phyloP scores from a whole-genome alignment of 2,888 invertebrate genomes.

The Mechanitis messenoides region DNA sequence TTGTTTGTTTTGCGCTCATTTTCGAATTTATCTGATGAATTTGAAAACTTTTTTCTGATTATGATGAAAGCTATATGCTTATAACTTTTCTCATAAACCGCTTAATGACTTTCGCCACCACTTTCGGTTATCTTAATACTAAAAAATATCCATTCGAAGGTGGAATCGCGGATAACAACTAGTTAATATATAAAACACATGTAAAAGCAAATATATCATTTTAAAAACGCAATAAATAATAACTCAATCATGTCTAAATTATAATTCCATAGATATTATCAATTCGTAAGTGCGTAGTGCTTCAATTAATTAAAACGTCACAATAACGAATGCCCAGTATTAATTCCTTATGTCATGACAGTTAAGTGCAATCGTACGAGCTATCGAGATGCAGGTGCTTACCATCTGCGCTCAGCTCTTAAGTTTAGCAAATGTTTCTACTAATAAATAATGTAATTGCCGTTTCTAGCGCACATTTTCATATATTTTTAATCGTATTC shows the following conservation, averaged over 20 bases:
- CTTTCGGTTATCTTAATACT: no score
- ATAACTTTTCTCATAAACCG: no score
- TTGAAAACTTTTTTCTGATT: no score
- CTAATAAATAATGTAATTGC: slow-evolving; percentile 27
- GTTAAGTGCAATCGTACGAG: slow-evolving; percentile 59
- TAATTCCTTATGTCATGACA: slow-evolving; percentile 39
- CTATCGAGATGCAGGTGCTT: slow-evolving; percentile 69
- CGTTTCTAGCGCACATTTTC: background rate
- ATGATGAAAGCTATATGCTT: no score
- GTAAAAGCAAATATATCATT: background rate
- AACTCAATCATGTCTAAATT: slow-evolving; percentile 22
- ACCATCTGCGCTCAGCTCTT: slow-evolving; percentile 52
- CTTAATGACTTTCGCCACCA: no score
- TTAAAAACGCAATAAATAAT: background rate
- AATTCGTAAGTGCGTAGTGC: slow-evolving; percentile 35
- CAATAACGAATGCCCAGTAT: slow-evolving; percentile 55
- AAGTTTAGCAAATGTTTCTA: slow-evolving; percentile 43
- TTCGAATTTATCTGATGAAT: no score
- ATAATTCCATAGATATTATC: slow-evolving; percentile 15
- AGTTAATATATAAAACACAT: no score
- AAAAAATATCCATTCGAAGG: no score
- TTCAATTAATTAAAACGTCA: slow-evolving; percentile 64
- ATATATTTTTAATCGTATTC: background rate
- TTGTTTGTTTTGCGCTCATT: no score
- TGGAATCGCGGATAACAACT: no score